phyloP scores from a whole-genome alignment of 1,140 invertebrate species.

The Sycobia sp. region DNA sequence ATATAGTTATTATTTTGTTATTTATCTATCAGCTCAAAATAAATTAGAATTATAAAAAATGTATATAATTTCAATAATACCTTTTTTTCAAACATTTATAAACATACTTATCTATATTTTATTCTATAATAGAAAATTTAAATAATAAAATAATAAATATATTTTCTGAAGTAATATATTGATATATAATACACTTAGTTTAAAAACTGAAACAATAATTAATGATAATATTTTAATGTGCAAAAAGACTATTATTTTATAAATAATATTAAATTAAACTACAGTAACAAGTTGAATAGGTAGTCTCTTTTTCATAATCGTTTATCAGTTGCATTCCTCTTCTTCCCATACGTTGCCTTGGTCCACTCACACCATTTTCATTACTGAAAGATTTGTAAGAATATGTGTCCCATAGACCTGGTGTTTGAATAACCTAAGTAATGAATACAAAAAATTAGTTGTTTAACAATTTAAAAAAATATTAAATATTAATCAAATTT shows the following conservation, averaged over 20 bases:
- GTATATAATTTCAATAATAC: no score
- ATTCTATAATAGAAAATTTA: no score
- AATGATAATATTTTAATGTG: not conserved
- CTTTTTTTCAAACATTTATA: no score
- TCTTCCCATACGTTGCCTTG: constrained; percentile 48
- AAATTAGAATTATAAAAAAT: no score
- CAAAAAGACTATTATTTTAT: not conserved
- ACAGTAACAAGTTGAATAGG: constrained; percentile 51
- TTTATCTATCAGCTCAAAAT: no score
- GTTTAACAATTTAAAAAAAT: not conserved
- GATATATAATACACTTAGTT: not conserved
- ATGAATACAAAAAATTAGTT: not conserved
- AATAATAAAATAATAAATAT: no score
- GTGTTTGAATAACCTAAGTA: constrained; percentile 68
- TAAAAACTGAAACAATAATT: constrained; percentile 4
- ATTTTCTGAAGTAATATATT: not conserved
- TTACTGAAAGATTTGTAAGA: constrained; percentile 34
- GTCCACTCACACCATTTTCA: constrained; percentile 32
- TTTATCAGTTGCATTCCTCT: constrained; percentile 50
- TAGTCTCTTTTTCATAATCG: constrained; percentile 37
- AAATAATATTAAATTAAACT: constrained; percentile 25
- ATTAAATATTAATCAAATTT: not conserved
- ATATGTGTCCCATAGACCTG: constrained; percentile 65
- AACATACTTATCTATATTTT: no score
- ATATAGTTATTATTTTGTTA: no score